A percentile compares a stretch with the other conserved stretches of the same genome.
Conservation (phyloP, 2,888 invertebrate species). For the Andrena bucephala region DNA sequence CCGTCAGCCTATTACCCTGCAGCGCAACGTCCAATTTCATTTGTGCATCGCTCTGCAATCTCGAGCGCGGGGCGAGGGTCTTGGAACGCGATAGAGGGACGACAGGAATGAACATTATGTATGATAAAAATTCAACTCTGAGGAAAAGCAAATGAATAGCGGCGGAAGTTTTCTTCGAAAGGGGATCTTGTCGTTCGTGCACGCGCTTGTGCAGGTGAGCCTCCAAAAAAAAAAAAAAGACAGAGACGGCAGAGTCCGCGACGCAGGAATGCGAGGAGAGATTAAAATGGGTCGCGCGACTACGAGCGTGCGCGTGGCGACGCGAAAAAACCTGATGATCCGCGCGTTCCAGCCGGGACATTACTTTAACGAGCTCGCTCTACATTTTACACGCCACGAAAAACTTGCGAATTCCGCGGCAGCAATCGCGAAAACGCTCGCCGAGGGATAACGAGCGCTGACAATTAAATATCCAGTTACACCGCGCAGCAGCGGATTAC, state of each 20-base stretch:
- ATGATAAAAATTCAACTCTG: not conserved
- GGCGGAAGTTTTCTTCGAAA: not conserved
- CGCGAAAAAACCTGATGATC: slow-evolving; percentile 32
- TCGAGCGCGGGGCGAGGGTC: slow-evolving; percentile 19
- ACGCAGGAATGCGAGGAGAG: not conserved
- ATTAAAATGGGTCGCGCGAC: slow-evolving; percentile 23
- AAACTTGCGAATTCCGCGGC: not conserved
- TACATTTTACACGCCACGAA: not conserved
- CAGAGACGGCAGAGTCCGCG: not conserved
- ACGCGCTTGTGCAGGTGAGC: not conserved
- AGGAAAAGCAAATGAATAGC: not conserved
- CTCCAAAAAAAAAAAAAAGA: not conserved
- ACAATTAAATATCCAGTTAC: slow-evolving; percentile 37
- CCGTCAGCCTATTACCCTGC: slow-evolving; percentile 29
- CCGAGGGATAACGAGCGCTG: slow-evolving; percentile 6
- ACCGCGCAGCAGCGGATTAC: not conserved
- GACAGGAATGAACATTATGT: slow-evolving; percentile 25
- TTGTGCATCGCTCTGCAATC: slow-evolving; percentile 43
- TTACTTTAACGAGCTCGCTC: slow-evolving; percentile 34
- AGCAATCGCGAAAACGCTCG: slow-evolving; percentile 9
- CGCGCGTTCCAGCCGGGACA: slow-evolving; percentile 6
- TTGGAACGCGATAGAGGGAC: slow-evolving; percentile 27
- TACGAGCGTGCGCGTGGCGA: slow-evolving; percentile 7
- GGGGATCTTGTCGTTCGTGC: not conserved
- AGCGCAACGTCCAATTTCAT: slow-evolving; percentile 53